Evolutionary conservation across 2,797 vertebrate species (phyloP).

Genomic region (Coregonus suidteri): DNA sequence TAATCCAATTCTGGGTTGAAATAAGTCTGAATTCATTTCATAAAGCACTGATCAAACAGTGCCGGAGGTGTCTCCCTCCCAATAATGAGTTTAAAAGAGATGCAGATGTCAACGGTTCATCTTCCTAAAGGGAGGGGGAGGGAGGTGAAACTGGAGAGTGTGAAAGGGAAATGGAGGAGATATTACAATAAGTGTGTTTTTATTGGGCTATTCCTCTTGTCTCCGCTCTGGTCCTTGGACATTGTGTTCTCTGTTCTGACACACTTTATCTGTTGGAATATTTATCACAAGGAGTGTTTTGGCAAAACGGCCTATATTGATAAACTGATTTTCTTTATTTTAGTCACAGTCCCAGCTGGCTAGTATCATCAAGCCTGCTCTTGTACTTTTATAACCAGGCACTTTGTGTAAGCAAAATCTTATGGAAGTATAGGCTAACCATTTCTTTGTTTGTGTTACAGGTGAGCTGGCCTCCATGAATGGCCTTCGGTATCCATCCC

Average conservation of each 20-base stretch:
- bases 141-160: constrained; percentile 21
- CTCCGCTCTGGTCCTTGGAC: constrained; percentile 36
- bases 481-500: constrained; percentile 89
- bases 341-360: neutral
- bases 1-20: constrained; percentile 67
- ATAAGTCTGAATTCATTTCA: constrained; percentile 69
- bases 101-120: constrained; percentile 52
- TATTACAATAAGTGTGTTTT: constrained; percentile 35
- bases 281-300: constrained; percentile 38
- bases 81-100: constrained; percentile 60
- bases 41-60: constrained; percentile 64
- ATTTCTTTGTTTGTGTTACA: constrained; percentile 52
- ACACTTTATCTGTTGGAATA: constrained; percentile 31
- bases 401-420: neutral
- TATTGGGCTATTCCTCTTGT: constrained; percentile 34
- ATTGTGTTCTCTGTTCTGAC: constrained; percentile 7
- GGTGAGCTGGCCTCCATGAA: constrained; percentile 82
- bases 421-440: neutral
- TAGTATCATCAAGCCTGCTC: neutral
- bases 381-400: neutral
- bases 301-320: neutral
- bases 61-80: constrained; percentile 58
- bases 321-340: neutral
- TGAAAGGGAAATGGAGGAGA: constrained; percentile 24
- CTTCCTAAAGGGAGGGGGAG: constrained; percentile 35